A percentile compares a stretch with the other conserved stretches of the same genome.
Conservation (phyloP, 2,113 vertebrate species). For the Atractosteus spatula region DNA sequence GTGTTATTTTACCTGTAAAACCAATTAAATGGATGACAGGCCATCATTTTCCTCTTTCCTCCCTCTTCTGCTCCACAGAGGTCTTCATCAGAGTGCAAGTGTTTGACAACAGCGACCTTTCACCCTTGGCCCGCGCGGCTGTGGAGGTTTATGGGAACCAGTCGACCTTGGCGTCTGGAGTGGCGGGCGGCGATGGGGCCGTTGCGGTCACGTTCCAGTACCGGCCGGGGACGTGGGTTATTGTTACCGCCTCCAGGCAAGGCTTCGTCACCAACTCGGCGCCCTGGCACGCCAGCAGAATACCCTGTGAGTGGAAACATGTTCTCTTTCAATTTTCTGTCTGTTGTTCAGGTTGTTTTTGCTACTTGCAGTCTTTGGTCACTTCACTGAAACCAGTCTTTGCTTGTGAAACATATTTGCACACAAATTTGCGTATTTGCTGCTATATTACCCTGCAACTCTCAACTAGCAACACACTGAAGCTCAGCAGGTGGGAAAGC, state of each 20-base stretch:
- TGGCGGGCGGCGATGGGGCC: constrained; percentile 72
- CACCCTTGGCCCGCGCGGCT: constrained; percentile 73
- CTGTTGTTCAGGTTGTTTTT: no score
- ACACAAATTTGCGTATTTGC: no score
- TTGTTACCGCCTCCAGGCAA: constrained; percentile 77
- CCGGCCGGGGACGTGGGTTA: constrained; percentile 79
- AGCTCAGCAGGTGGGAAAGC: no score
- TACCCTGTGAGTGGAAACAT: constrained; percentile 78
- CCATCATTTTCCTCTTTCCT: not conserved
- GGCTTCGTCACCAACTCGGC: constrained; percentile 89
- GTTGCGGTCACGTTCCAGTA: constrained; percentile 78
- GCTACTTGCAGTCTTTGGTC: no score
- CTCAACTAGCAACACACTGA: no score
- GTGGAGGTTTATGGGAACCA: constrained; percentile 85
- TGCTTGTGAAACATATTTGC: no score
- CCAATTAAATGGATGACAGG: no score
- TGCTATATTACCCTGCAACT: no score
- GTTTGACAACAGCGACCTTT: constrained; percentile 86
- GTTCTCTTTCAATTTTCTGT: no score
- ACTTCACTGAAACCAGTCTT: no score
- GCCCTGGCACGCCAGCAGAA: constrained; percentile 87
- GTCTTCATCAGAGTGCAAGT: constrained; percentile 93
- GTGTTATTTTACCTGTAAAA: no score
- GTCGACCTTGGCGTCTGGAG: constrained; percentile 70
- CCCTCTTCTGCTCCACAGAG: constrained; percentile 61